Conservation (phyloP, 1,140 invertebrate species). For the Bradynema listronoti region DNA sequence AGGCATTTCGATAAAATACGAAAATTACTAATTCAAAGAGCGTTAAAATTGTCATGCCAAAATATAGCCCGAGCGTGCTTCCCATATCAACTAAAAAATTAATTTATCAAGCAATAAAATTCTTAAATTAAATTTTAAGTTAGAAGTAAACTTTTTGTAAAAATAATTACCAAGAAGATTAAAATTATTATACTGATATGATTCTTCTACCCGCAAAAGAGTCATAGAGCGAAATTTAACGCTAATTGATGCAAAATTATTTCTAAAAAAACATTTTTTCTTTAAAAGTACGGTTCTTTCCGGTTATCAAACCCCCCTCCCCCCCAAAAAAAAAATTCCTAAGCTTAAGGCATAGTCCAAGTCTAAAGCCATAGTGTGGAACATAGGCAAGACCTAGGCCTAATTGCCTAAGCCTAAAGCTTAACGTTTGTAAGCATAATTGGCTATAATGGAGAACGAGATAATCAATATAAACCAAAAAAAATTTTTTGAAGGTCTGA, state of each 20-base stretch:
- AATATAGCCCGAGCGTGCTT: slow-evolving; percentile 17
- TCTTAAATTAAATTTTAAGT: background rate
- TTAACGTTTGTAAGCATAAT: no score
- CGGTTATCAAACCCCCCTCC: no score
- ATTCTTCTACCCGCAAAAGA: background rate
- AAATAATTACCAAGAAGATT: slow-evolving; percentile 10
- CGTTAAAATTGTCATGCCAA: slow-evolving; percentile 17
- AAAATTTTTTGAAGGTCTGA: no score
- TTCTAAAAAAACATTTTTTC: slow-evolving; percentile 12
- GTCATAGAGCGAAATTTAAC: slow-evolving; percentile 15
- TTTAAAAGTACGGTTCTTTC: no score
- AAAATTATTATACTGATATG: slow-evolving; percentile 9
- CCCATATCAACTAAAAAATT: slow-evolving; percentile 17
- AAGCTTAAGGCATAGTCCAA: no score
- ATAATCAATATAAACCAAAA: no score
- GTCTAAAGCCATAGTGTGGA: no score
- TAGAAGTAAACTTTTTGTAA: background rate
- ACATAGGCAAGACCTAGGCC: no score
- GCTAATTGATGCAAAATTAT: slow-evolving; percentile 15
- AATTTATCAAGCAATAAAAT: no score
- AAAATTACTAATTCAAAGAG: slow-evolving; percentile 20
- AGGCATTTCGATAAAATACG: slow-evolving; percentile 9
- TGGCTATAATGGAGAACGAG: no score
- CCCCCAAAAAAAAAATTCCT: no score
- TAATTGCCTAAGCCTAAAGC: no score